Conservation (phyloP, 2,797 vertebrate genomes). For the Philypnodon macrostomus region DNA sequence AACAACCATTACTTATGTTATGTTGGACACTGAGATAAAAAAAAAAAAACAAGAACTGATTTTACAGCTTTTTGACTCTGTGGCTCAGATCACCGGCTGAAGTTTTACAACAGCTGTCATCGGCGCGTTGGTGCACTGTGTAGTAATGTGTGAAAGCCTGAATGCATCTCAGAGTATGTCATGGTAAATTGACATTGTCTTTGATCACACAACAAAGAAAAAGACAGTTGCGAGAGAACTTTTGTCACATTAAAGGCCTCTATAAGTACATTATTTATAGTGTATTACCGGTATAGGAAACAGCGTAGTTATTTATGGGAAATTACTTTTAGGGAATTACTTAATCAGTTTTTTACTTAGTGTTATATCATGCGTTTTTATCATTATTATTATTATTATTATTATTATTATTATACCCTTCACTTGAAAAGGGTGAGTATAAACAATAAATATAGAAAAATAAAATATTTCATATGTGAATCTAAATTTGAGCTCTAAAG, state of each 20-base stretch:
- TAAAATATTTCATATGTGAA: no score
- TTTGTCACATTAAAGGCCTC: not conserved
- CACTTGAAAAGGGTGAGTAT: no score
- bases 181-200: conserved; percentile 18
- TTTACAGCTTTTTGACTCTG: not conserved
- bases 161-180: conserved; percentile 6
- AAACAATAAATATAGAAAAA: no score
- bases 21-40: not conserved
- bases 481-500: no score
- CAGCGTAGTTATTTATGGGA: no score
- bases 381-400: no score
- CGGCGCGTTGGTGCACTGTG: not conserved
- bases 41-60: conserved; percentile 2
- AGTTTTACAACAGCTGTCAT: conserved; percentile 14
- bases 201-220: conserved; percentile 26
- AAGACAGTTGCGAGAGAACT: conserved; percentile 5
- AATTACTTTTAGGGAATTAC: no score
- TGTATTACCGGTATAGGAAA: not conserved
- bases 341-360: no score
- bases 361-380: no score
- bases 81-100: not conserved
- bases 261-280: no score
- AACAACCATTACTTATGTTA: conserved; percentile 1
- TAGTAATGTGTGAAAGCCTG: conserved; percentile 3
- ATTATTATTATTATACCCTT: no score